A percentile compares a stretch with the other conserved stretches of the same genome.
Conservation (phyloP, 2,888 invertebrate genomes). For the Coenonympha arcania region DNA sequence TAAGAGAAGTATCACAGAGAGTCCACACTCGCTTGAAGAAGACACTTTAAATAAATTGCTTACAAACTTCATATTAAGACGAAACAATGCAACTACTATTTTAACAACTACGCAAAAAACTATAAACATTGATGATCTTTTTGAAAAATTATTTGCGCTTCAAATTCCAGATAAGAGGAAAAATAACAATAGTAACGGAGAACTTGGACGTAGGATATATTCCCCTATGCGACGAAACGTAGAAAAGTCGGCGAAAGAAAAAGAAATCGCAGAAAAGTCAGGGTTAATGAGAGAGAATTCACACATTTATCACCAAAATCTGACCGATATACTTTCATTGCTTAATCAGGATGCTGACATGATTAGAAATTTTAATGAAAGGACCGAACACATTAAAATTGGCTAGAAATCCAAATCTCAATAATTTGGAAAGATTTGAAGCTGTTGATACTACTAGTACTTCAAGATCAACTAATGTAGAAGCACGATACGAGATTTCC, state of each 20-base stretch:
- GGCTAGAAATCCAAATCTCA: not conserved
- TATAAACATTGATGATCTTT: not conserved
- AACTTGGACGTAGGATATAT: not conserved
- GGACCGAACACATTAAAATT: not conserved
- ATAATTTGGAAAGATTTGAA: not conserved
- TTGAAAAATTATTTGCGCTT: not conserved
- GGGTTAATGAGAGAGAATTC: not conserved
- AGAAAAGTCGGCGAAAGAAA: not conserved
- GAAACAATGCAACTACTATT: not conserved
- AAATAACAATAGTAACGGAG: not conserved
- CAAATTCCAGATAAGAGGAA: not conserved
- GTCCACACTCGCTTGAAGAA: slow-evolving; percentile 4
- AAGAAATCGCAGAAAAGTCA: not conserved
- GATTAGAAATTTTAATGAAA: not conserved
- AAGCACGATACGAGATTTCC: slow-evolving; percentile 4
- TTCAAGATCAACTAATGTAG: not conserved
- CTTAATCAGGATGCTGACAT: not conserved
- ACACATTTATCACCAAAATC: not conserved
- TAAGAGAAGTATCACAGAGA: slow-evolving; percentile 10
- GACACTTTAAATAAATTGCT: slow-evolving; percentile 15
- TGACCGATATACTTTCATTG: not conserved
- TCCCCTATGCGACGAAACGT: not conserved
- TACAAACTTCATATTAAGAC: slow-evolving; percentile 3
- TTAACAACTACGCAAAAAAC: not conserved
- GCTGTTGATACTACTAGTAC: not conserved